Base-by-base conservation (phyloP, 2,797 vertebrate genomes). In the Botia kubotai region DNA sequence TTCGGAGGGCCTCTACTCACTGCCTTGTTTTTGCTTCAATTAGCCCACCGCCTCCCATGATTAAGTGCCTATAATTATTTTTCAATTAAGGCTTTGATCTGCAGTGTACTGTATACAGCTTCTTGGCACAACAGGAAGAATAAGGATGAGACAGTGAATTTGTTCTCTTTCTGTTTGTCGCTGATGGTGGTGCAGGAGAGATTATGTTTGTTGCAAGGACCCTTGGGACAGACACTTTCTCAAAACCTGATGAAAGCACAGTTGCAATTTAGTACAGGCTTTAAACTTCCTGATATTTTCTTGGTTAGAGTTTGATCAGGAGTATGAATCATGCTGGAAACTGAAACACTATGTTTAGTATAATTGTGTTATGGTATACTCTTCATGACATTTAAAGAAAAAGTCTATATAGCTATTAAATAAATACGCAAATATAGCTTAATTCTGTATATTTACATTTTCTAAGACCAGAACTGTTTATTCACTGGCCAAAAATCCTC, bases 61-160 rank as follows among this genome's bases (percentile, higher is more conserved):
- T 99, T 97, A 98, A 99, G 97, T 97, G 96, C 95, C 96, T 97
- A 97, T 98, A 97, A 98, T 99, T 98, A 99, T 98, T 99, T 98
- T 99, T 98, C 97, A 99, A 98, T 99, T 98, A 99, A 97, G 97
- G 96, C 96, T 98, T 97, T 96, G 96, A 98, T 98, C 95, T 96
- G 95, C 87, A 92, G 93, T 92, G 91, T 94, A 92, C 94, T 94
- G 95, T 96, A 91, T 90, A 93, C 93, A 92, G 93, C 92, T 91
- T 89, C 87, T 91, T 82, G 79, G 91, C 88, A 86, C 76, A 87
- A 80, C 84, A 58, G 86, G 84, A 92, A 92, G 92, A 93, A 93
- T 93, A 88, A 90, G 91, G 87, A 92, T 90, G 93, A 94, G 93
- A 90, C 88, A 91, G 89, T 92, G 86, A 92, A 93, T 94, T 92